phyloP scores from a whole-genome alignment of 2,113 vertebrate species.

The Bagarius yarrelli region DNA sequence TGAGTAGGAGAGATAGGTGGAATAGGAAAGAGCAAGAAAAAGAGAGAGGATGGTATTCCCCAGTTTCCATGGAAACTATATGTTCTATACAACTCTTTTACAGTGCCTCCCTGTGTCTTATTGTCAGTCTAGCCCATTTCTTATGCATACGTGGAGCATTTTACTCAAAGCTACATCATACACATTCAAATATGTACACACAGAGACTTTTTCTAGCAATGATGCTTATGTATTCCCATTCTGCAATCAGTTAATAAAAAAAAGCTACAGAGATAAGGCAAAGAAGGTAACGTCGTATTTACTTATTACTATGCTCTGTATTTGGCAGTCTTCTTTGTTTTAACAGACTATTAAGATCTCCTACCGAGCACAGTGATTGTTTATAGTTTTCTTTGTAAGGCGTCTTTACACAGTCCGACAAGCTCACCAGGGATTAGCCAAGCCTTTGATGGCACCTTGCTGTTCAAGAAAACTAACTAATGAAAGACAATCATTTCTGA shows the following conservation, averaged over 20 bases:
- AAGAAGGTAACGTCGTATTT: not conserved
- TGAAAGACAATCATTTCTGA: constrained; percentile 10
- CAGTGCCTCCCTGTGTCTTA: constrained; percentile 38
- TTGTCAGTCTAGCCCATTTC: constrained; percentile 50
- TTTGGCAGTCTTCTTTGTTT: not conserved
- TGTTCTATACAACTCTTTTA: constrained; percentile 37
- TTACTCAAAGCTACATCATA: not conserved
- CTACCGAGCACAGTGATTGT: constrained; percentile 1
- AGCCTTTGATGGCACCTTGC: constrained; percentile 9
- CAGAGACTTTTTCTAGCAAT: not conserved
- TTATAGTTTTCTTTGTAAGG: constrained; percentile 15
- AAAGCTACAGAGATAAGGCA: not conserved
- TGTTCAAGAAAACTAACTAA: constrained; percentile 37
- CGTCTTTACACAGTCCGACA: constrained; percentile 7
- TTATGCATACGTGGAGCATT: constrained; percentile 41
- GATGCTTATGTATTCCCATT: not conserved
- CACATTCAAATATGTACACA: not conserved
- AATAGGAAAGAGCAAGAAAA: constrained; percentile 20
- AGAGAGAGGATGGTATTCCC: constrained; percentile 64
- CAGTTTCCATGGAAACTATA: constrained; percentile 73
- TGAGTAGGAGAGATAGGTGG: not conserved
- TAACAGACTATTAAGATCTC: constrained; percentile 18
- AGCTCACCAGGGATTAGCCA: not conserved
- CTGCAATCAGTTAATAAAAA: not conserved
- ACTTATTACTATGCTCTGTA: not conserved